These are phyloP conservation scores for Variabilichromis moorii DNA, from an alignment of 2,113 vertebrate genomes.

Conservation along the genomic window DNA sequence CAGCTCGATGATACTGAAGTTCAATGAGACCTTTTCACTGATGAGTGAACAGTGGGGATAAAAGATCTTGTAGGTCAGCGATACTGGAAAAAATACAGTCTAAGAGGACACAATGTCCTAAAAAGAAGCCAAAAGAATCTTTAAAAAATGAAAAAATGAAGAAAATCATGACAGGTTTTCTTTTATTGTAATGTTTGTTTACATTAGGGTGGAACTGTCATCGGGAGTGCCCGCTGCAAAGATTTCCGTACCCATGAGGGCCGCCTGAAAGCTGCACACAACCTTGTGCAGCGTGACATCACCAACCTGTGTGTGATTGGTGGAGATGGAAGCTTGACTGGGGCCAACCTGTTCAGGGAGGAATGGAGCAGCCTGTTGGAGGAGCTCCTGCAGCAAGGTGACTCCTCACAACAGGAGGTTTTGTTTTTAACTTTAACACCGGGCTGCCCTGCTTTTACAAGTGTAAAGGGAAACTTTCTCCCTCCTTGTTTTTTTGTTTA, in stretches of 20 bases:
- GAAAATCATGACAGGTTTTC: neutral
- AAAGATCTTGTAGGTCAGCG: neutral
- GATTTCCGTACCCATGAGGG: constrained; percentile 84
- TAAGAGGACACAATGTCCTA: neutral
- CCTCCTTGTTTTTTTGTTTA: constrained; percentile 15
- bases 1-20: neutral
- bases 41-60: neutral
- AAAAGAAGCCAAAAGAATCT: neutral
- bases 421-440: neutral
- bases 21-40: neutral
- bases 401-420: fast-evolving
- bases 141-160: fast-evolving
- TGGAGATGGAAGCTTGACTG: constrained; percentile 90
- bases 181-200: neutral
- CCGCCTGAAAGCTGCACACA: constrained; percentile 80
- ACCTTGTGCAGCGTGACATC: constrained; percentile 81
- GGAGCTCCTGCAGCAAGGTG: constrained; percentile 78
- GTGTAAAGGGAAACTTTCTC: neutral
- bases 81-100: neutral
- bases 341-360: constrained; percentile 89
- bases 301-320: constrained; percentile 95
- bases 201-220: constrained; percentile 88
- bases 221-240: constrained; percentile 92
- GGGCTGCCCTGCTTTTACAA: fast-evolving
- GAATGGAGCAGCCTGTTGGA: constrained; percentile 89